Conservation (phyloP, 1,140 invertebrate genomes). For the Drosophila triauraria region DNA sequence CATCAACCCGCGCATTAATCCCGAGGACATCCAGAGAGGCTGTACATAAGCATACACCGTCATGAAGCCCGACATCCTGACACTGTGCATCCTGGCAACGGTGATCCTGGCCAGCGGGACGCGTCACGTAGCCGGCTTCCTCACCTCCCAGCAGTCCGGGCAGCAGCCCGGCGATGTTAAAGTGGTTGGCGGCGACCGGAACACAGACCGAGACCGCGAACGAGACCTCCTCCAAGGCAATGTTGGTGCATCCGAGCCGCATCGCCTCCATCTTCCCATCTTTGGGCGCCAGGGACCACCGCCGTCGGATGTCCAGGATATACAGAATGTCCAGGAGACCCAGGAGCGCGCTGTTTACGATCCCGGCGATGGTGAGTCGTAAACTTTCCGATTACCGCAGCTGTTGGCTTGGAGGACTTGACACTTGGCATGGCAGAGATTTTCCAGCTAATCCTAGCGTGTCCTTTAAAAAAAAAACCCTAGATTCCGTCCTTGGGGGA, state of each 20-base stretch:
- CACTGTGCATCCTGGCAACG: conserved; percentile 68
- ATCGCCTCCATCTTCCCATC: conserved; percentile 20
- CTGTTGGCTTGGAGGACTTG: conserved; percentile 6
- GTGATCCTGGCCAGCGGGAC: conserved; percentile 71
- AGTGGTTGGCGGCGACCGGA: neutral
- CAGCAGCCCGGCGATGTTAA: neutral
- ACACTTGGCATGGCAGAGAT: neutral
- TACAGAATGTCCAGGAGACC: conserved; percentile 55
- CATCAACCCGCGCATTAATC: conserved; percentile 53
- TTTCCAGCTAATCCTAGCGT: conserved; percentile 13
- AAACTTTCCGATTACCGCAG: conserved; percentile 52
- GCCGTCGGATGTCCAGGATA: conserved; percentile 52
- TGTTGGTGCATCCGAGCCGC: conserved; percentile 15
- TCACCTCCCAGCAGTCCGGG: conserved; percentile 40
- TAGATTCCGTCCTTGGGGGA: too few species aligned
- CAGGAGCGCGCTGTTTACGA: conserved; percentile 80
- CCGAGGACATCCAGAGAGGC: conserved; percentile 48
- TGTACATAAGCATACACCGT: conserved; percentile 15
- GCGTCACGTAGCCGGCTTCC: conserved; percentile 64
- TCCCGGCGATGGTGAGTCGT: conserved; percentile 83
- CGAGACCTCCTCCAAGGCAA: conserved; percentile 6
- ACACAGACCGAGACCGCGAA: conserved; percentile 2
- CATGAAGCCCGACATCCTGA: conserved; percentile 66
- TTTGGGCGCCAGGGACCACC: conserved; percentile 29
- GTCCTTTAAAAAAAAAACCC: neutral